A percentile compares a stretch with the other conserved stretches of the same genome.
Evolutionary conservation across 2,797 vertebrate genomes (phyloP).

Genomic region (Sciurus vulgaris): DNA sequence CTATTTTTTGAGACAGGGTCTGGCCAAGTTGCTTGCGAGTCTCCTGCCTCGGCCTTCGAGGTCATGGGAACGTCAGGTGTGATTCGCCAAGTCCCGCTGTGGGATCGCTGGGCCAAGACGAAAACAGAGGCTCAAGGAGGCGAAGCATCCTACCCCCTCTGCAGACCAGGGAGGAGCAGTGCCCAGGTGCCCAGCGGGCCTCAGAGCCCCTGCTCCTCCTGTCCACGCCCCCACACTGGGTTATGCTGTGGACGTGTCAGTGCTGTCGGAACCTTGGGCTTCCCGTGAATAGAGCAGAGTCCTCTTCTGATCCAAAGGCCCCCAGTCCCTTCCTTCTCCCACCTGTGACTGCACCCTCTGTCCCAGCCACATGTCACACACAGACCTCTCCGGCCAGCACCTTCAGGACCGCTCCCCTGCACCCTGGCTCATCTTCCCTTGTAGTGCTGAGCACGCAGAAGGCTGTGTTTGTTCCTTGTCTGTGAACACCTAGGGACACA

Average conservation of each 20-base stretch:
- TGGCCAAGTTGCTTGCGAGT: no score
- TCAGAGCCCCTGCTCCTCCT: not conserved
- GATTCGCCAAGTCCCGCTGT: no score
- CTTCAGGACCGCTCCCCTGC: no score
- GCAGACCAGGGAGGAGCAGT: not conserved
- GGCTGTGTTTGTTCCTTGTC: not conserved
- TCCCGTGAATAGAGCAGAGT: not conserved
- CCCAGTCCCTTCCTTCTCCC: not conserved
- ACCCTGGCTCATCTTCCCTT: not conserved
- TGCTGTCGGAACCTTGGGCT: not conserved
- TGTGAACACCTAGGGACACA: not conserved
- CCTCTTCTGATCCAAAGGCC: not conserved
- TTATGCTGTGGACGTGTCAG: not conserved
- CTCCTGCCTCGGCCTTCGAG: no score
- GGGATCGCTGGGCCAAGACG: not conserved
- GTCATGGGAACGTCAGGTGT: no score
- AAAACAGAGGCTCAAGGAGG: not conserved
- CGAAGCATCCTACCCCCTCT: not conserved
- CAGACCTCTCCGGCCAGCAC: not conserved
- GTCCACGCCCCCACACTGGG: accelerated
- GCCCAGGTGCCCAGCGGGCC: not conserved
- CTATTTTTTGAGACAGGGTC: no score
- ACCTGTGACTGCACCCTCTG: no score
- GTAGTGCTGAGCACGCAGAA: accelerated
- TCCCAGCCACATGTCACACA: not conserved